These are phyloP conservation scores for Conopomorpha cramerella DNA, from an alignment of 1,140 invertebrate genomes.

Conservation along the genomic window DNA sequence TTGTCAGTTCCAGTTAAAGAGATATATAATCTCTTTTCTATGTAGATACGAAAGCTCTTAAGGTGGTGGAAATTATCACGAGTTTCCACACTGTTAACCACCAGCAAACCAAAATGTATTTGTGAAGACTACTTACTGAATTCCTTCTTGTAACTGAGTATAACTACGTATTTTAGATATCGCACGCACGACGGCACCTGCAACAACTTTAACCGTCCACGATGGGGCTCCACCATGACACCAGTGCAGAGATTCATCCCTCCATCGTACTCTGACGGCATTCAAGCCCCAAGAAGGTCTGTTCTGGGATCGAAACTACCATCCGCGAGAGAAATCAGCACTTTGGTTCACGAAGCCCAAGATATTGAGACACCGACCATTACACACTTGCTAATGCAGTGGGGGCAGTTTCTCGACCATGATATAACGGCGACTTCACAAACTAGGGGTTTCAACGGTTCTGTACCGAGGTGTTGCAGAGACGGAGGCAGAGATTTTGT, in stretches of 20 bases:
- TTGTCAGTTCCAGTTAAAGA: too few relatives aligned
- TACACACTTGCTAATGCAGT: conserved; percentile 84
- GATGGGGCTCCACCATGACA: conserved; percentile 83
- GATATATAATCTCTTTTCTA: too few relatives aligned
- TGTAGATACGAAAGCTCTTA: too few relatives aligned
- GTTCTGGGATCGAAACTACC: conserved; percentile 64
- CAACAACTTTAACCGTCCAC: conserved; percentile 76
- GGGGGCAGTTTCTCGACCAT: conserved; percentile 85
- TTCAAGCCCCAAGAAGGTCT: conserved; percentile 63
- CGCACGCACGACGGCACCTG: conserved; percentile 85
- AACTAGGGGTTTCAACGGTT: conserved; percentile 77
- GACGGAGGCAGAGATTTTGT: conserved; percentile 65
- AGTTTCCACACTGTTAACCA: too few relatives aligned
- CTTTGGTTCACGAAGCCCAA: conserved; percentile 66
- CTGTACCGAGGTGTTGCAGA: conserved; percentile 78
- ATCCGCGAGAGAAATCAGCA: conserved; percentile 69
- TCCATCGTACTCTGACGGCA: conserved; percentile 82
- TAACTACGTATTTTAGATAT: too few relatives aligned
- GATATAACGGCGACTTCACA: conserved; percentile 74
- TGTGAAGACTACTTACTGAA: too few relatives aligned
- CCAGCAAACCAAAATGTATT: too few relatives aligned
- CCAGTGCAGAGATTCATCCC: conserved; percentile 81
- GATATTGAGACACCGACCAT: conserved; percentile 59
- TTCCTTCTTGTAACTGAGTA: too few relatives aligned
- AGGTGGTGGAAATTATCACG: too few relatives aligned